A percentile compares a stretch with the other conserved stretches of the same genome.
Evolutionary conservation across 1,140 invertebrate species (phyloP).

Genomic region (Lepidostoma basale): DNA sequence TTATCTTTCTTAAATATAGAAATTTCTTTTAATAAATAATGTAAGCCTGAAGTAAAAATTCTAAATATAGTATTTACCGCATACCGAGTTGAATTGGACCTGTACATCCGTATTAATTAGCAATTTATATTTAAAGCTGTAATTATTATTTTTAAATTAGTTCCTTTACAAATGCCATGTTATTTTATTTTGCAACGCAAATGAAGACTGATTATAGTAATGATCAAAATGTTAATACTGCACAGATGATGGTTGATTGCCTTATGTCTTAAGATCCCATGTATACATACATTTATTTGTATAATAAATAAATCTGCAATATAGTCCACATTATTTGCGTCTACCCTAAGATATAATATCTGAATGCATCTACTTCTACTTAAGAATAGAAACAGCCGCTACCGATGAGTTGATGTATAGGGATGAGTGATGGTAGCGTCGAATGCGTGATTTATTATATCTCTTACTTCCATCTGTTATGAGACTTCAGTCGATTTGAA

Average conservation of each 20-base stretch:
- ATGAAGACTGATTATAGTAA: constrained; percentile 33
- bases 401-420: not conserved
- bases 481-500: constrained; percentile 37
- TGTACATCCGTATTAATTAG: constrained; percentile 4
- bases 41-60: too few relatives aligned
- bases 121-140: not conserved
- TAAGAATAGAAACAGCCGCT: too few relatives aligned
- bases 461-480: constrained; percentile 44
- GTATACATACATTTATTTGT: constrained; percentile 17
- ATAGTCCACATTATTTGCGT: too few relatives aligned
- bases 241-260: constrained; percentile 10
- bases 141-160: constrained; percentile 14
- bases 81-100: too few relatives aligned
- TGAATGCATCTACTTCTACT: too few relatives aligned
- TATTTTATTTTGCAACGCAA: constrained; percentile 18
- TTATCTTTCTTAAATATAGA: too few relatives aligned
- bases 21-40: too few relatives aligned
- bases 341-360: too few relatives aligned
- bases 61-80: too few relatives aligned
- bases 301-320: too few relatives aligned
- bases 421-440: not conserved
- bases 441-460: not conserved
- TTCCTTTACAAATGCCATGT: constrained; percentile 37
- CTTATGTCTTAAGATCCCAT: constrained; percentile 21
- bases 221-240: constrained; percentile 7